Conservation (phyloP, 2,888 invertebrate species). For the Tigriopus californicus region DNA sequence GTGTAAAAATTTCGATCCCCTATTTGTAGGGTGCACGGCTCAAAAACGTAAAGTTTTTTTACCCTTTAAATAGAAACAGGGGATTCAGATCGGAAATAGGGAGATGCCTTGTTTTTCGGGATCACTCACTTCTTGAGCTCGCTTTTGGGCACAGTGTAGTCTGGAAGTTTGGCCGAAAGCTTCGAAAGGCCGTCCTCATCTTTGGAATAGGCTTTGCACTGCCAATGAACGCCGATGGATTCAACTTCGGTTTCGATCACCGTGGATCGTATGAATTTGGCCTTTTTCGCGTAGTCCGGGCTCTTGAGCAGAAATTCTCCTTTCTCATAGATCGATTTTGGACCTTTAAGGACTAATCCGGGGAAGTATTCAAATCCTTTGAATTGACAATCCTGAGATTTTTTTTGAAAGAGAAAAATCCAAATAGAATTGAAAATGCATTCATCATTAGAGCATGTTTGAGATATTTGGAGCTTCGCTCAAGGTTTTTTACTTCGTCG, state of each 20-base stretch:
- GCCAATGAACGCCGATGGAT: slow-evolving; percentile 69
- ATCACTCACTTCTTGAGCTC: neutral
- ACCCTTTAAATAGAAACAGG: slow-evolving; percentile 32
- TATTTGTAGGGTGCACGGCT: slow-evolving; percentile 69
- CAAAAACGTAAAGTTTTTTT: slow-evolving; percentile 63
- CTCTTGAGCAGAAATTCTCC: slow-evolving; percentile 18
- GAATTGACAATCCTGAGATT: slow-evolving; percentile 39
- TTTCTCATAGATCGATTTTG: too few species aligned
- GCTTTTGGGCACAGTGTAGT: too few species aligned
- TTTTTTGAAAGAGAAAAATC: slow-evolving; percentile 14
- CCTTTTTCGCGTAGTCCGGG: slow-evolving; percentile 23
- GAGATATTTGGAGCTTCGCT: too few species aligned
- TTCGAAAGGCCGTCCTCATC: slow-evolving; percentile 16
- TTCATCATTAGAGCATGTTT: too few species aligned
- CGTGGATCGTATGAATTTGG: slow-evolving; percentile 40
- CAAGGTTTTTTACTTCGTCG: neutral
- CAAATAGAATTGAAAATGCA: too few species aligned
- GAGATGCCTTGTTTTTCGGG: too few species aligned
- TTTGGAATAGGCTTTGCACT: slow-evolving; percentile 36
- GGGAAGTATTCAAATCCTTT: slow-evolving; percentile 41
- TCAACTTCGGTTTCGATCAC: slow-evolving; percentile 64
- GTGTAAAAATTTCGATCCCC: slow-evolving; percentile 70
- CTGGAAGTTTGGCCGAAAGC: too few species aligned
- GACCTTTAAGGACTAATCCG: slow-evolving; percentile 54
- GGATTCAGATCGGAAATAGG: too few species aligned